Evolutionary conservation across 1,140 invertebrate species (phyloP), one percentile per base, ranked within the genome.

Genomic region (Ganaspis sp.): DNA sequence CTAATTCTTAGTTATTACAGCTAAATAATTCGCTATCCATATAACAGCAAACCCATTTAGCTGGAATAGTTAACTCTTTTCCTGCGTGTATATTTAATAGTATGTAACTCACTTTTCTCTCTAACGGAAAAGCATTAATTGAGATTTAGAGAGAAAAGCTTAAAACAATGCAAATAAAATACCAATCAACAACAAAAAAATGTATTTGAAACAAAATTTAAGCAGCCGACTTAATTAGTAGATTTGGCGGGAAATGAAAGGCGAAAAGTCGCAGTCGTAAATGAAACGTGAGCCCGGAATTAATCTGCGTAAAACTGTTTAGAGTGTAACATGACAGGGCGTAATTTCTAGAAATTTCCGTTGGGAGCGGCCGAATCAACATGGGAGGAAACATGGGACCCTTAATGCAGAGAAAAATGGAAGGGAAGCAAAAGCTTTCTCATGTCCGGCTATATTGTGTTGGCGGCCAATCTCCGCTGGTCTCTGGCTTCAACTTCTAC

Each of bases 361-460:
- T 64, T 49, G 54, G 70, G 75, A 81, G 73, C 40, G 58, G 21
- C 9, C 40, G 12, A 74, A 64, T 40, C 37, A 42, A 40, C 72
- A 42, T 70, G 70, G 37, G 73, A 49, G 45, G 69, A 58, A 29
- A 72, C 26, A 72, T 58, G 71, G 72, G 75, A 73, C 80, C 79
- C 78, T 76, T 54, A n/a, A 37, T 49, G 23, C 73, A 53, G 70
- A 74, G 80, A 82, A 80, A 72, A 73, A 82, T 79, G 80, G 73
- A 69, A 82, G 86, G 78, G 80, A 84, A 83, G 81, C 84, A 80
- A 89, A 81, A 90, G 89, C 88, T 89, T 90, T 90, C 87, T 86
- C 89, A 79, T 90, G 89, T 90, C 81, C 83, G 78, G 81, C 83
- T 83, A 78, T 82, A 82, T 79, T 80, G 75, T 72, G 34, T 76